Evolutionary conservation across 2,797 vertebrate species (phyloP), one percentile per base, ranked within the genome.

Genomic region (Macrochelys suwanniensis): DNA sequence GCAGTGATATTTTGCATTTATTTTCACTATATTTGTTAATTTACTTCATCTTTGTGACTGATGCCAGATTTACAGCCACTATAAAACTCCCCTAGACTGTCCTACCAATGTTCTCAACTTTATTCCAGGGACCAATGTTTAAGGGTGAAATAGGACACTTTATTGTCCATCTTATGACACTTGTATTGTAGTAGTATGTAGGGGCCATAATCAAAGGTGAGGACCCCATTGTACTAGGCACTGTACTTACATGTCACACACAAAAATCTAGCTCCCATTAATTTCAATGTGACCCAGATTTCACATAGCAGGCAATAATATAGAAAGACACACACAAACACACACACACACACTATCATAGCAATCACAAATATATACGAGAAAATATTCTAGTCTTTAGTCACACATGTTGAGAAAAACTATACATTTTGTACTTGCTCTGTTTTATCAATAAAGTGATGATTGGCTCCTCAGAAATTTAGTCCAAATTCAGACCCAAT

Each of bases 41-140:
- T 91, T 90, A 51, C 85, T 96, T 89, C 83, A 68, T 83, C 78
- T 56, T 88, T 91, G 28, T 85, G 82, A 31, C 71, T 92, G 87
- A 95, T 54, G 19, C 83, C 53, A 76, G 42, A 76, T 76, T 47
- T 76, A 77, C 25, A 7, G 25, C 15, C 83, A 13, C 61, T 77
- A 82, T 65, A 92, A 88, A 95, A 80, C 54, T 89, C 90, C 49
- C 56, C 74, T 71, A 87, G 65, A 5, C 11, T 84, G 4, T 93
- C 92, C 25, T 95, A 15, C 37, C 82, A 17, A 85, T 8, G 23
- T 76, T 26, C 84, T 93, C 56, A 92, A 4, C 74, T 84, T 89
- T 56, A 31, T 92, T 76, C 33, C 82, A 82, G 1, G 93, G 42
- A 16, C 21, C 1, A 0, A 80, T 13, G 7, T 94, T 7, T 47